Base-by-base conservation (phyloP, 2,113 vertebrate species). In the Anas platyrhynchos region DNA sequence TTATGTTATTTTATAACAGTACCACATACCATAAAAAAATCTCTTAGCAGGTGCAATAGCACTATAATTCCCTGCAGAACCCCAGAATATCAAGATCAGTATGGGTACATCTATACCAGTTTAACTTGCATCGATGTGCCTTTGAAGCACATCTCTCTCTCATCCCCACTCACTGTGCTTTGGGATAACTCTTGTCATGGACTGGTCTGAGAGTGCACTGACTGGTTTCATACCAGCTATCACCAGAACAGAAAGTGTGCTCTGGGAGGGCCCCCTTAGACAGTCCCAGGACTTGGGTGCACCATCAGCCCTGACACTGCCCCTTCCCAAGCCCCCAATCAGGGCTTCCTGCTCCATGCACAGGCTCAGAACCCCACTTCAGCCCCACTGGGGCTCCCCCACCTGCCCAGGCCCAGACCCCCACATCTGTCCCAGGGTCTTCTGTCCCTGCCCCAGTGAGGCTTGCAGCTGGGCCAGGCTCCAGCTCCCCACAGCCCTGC, bases 371-470 rank as follows among this genome's bases (percentile, higher is more conserved):
- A 52, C 22, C 23, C 50, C 50, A 25, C 13, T 52, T 13, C 50
- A 52, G 50, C 34, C 11, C 10, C 10, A 5, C 8, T 5, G 2
- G 8, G 8, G 17, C 5, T 76, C 44, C 32, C 27, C 16, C 5
- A 41, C 6, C 7, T 32, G 21, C 5, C 22, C 38, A 34, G 1
- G 32, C 18, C 14, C 63, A 58, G 26, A 34, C 23, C 12, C 2
- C 11, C 41, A 11, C 0, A 2, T 29, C 22, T 46, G 31, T 20
- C 23, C 21, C 1, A 0, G 25, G 23, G 26, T 13, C 6, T 3
- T 16, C 46, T 29, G n/a, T 7, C 16, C 36, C 29, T 73, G 25
- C 6, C 21, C 41, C 38, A 61, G 13, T 1, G 1, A 32, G 1
- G 2, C 26, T 1, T 1, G 2, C 34, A 71, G 63, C 10, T 21